phyloP scores from a whole-genome alignment of 2,113 vertebrate species.

The Typhlomys cinereus region DNA sequence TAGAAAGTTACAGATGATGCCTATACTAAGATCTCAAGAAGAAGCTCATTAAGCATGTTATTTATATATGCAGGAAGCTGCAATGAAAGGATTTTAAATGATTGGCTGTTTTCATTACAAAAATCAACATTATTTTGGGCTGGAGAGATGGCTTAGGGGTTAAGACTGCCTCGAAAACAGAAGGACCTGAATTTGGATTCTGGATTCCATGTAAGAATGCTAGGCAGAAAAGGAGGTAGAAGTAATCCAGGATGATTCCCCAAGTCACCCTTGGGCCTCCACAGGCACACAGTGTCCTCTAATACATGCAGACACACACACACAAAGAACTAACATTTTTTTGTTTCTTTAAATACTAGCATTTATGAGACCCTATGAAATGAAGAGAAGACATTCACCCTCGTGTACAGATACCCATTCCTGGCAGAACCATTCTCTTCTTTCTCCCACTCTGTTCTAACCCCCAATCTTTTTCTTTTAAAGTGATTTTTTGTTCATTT shows the following conservation, averaged over 20 bases:
- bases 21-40: background rate
- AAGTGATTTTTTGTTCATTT: no score
- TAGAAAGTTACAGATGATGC: background rate
- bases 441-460: background rate
- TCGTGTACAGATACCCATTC: background rate
- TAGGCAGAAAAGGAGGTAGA: no score
- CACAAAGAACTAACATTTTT: no score
- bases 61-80: background rate
- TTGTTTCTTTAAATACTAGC: constrained; percentile 23
- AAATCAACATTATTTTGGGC: background rate
- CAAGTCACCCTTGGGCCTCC: no score
- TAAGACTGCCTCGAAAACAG: no score
- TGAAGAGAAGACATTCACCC: background rate
- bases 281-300: no score
- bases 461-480: no score
- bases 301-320: no score
- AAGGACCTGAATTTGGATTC: no score
- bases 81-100: constrained; percentile 18
- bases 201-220: no score
- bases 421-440: background rate
- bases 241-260: no score
- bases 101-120: constrained; percentile 8
- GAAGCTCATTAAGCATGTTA: background rate
- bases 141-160: background rate
- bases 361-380: background rate